Evolutionary conservation across 2,888 invertebrate species (phyloP), one percentile per base, ranked within the genome.

Genomic region (Abrostola tripartita): DNA sequence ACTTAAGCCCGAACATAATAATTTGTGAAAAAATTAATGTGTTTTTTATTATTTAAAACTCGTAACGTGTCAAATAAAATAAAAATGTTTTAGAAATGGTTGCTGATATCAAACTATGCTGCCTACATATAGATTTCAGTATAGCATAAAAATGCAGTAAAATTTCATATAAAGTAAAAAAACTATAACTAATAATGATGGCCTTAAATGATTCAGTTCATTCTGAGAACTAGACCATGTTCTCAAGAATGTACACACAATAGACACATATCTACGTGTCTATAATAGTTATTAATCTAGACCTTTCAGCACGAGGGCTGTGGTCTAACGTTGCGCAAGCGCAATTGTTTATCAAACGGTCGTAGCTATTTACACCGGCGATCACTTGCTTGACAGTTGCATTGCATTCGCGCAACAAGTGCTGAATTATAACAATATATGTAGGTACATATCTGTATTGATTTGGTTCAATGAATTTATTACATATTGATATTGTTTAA

Each of bases 321-420:
- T 78, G 79, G 79, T 81, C 75, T 80, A 81, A 80, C 66, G 77
- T 89, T 90, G 82, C 85, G 79, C 81, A 88, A 88, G 79, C 65
- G 68, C 81, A 76, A 88, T 89, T 87, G 88, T 89, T 83, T 84
- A 84, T 84, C 81, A 83, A 86, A 83, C 78, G 78, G 79, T 77
- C 66, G 64, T 75, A 76, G 79, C 65, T 78, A 81, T 85, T 85
- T 84, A 79, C 79, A 75, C 58, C 61, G 76, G 68, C 79, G 76
- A 78, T 81, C 80, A 84, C 83, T 82, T 83, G 83, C 78, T 77
- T 68, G 55, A 76, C 69, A 75, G 74, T 82, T 68, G 69, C 68
- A 68, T 81, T 72, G 71, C 69, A 59, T 71, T 57, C 63, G 64
- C 67, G 70, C 24, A 75, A 81, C 81, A 81, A 83, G 79, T 82